Base-by-base conservation (phyloP, 1,140 invertebrate species). In the Drosophila teissieri region DNA sequence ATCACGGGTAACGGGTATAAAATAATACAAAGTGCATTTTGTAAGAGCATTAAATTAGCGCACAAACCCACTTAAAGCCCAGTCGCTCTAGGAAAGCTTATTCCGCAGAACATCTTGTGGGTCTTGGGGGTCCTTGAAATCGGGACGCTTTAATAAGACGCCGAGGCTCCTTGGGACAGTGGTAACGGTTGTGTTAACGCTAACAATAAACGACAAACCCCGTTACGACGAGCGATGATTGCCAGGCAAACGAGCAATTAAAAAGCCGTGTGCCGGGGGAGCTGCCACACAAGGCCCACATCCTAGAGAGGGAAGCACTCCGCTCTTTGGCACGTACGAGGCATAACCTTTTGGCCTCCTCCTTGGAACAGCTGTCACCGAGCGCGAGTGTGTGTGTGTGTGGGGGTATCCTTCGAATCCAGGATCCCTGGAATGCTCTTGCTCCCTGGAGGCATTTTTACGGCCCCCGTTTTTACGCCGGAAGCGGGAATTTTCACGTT, bases 241-340 rank as follows among this genome's bases (percentile, higher is more conserved):
- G 84, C 83, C 62, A 70, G 76, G 79, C 72, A 88, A 88, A 88
- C 83, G 83, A 88, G 84, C 84, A 89, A 89, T 89, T 89, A 89
- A 89, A 89, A 89, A 79, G 68, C 63, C 69, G 68, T 84, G 76
- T 62, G 84, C 67, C 83, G 46, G 40, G 56, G 46, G 42, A 52
- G 36, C 37, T 22, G 1, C 62, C 42, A 36, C 10, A 34, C 15
- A 15, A 10, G 5, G 24, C 14, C 24, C 22, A 5, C 24, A 37
- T 14, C 24, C 19, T 11, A 37, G 27, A 69, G 24, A 36, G 39
- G 34, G 37, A 27, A 22, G 15, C 64, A 42, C 36, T 57, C 24
- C 42, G 27, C 51, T 37, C 52, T 36, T 46, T 70, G 67, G 44
- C 64, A 83, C 80, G 79, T 82, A 78, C 62, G 49, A 36, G 76